Evolutionary conservation across 2,113 vertebrate genomes (phyloP).

Genomic region (Struthidea cinerea): DNA sequence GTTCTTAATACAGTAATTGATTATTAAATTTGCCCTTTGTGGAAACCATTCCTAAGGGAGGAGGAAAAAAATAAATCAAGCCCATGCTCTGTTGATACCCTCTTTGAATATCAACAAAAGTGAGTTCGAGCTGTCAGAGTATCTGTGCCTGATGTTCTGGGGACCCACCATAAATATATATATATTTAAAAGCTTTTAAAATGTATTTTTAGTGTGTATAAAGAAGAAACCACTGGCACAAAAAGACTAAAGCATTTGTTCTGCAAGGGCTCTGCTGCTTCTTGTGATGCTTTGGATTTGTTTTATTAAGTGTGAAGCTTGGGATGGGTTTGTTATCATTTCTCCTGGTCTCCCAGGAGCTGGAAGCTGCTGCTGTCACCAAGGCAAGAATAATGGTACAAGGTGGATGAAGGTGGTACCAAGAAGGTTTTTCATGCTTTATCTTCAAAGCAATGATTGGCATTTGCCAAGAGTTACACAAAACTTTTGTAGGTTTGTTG

Average conservation of each 20-base stretch:
- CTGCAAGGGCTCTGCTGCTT: not conserved
- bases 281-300: not conserved
- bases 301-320: not conserved
- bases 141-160: not conserved
- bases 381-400: not conserved
- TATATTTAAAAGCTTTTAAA: not conserved
- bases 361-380: not conserved
- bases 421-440: not conserved
- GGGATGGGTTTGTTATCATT: not conserved
- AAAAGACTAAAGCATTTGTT: not conserved
- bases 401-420: not conserved
- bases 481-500: not conserved
- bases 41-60: not conserved
- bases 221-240: not conserved
- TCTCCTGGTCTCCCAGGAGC: not conserved
- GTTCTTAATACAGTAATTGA: not conserved
- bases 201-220: not conserved
- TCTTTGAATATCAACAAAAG: not conserved
- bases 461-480: not conserved
- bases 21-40: not conserved
- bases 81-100: not conserved
- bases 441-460: not conserved
- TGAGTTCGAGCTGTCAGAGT: not conserved
- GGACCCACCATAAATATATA: not conserved
- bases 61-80: not conserved